These are phyloP conservation scores for Drosophila tripunctata DNA, from an alignment of 2,888 invertebrate genomes.

Conservation along the genomic window DNA sequence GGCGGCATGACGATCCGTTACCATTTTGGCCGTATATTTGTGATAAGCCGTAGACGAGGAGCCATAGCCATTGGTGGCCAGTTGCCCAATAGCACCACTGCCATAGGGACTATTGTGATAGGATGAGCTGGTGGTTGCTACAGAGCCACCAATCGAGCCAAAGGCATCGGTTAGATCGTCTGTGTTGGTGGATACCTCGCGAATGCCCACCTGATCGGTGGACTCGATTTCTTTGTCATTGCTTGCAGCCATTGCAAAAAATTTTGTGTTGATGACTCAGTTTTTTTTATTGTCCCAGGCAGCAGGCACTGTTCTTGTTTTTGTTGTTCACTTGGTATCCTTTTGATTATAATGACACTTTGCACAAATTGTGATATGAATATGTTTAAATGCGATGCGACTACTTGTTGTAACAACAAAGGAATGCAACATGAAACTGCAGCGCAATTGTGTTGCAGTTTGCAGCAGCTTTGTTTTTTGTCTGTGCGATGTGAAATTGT, in stretches of 20 bases:
- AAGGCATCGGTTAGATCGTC: constrained; percentile 80
- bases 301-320: too few species aligned
- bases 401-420: constrained; percentile 41
- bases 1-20: constrained; percentile 88
- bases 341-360: background rate
- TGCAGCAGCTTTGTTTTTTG: constrained; percentile 38
- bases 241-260: constrained; percentile 60
- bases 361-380: background rate
- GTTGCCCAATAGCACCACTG: constrained; percentile 77
- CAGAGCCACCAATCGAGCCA: constrained; percentile 61
- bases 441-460: constrained; percentile 30
- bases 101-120: constrained; percentile 46
- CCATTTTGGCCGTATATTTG: constrained; percentile 85
- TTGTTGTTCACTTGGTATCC: constrained; percentile 1
- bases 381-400: background rate
- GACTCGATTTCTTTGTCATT: constrained; percentile 50
- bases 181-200: constrained; percentile 63
- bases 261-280: constrained; percentile 66
- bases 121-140: constrained; percentile 25
- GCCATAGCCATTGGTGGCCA: constrained; percentile 73
- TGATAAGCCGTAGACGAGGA: constrained; percentile 73
- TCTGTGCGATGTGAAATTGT: constrained; percentile 10
- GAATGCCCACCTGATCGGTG: constrained; percentile 73
- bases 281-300: constrained; percentile 11
- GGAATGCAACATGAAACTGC: constrained; percentile 40